These are phyloP conservation scores for Echinometra lucunter DNA, from an alignment of 53 echinoderm and acorn worm species.

Conservation along the genomic window DNA sequence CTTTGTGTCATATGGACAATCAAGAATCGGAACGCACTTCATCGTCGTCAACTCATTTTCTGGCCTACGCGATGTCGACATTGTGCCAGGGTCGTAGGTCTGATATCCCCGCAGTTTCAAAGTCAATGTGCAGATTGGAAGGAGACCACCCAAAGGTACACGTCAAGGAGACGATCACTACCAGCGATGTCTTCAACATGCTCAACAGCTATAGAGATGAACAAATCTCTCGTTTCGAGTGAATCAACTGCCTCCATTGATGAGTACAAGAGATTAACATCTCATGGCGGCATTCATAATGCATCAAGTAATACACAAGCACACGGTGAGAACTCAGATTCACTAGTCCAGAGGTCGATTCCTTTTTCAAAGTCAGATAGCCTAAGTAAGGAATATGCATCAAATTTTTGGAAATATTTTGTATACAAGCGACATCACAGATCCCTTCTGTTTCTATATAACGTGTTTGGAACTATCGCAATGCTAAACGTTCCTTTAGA, in stretches of 20 bases:
- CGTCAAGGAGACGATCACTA: neutral
- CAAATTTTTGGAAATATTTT: neutral
- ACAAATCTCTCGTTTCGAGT: neutral
- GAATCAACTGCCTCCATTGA: neutral
- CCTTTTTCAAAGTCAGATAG: neutral
- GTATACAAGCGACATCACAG: neutral
- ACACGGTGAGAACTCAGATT: neutral
- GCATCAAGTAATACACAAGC: neutral
- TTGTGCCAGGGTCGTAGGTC: neutral
- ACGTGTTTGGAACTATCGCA: constrained; percentile 19
- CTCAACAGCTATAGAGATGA: neutral
- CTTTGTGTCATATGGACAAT: constrained; percentile 4
- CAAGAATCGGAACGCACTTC: neutral
- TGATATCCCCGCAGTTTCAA: neutral
- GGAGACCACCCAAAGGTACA: neutral
- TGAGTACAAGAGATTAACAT: neutral
- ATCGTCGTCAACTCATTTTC: constrained; percentile 24
- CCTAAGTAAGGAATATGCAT: neutral
- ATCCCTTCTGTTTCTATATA: constrained; percentile 1
- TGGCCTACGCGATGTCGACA: constrained; percentile 34
- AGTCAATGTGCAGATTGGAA: neutral
- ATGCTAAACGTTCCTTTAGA: constrained; percentile 1
- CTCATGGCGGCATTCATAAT: neutral
- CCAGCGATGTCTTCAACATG: neutral
- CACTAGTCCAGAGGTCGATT: neutral